Conservation (phyloP, 2,888 invertebrate species). For the Buathra laborator region DNA sequence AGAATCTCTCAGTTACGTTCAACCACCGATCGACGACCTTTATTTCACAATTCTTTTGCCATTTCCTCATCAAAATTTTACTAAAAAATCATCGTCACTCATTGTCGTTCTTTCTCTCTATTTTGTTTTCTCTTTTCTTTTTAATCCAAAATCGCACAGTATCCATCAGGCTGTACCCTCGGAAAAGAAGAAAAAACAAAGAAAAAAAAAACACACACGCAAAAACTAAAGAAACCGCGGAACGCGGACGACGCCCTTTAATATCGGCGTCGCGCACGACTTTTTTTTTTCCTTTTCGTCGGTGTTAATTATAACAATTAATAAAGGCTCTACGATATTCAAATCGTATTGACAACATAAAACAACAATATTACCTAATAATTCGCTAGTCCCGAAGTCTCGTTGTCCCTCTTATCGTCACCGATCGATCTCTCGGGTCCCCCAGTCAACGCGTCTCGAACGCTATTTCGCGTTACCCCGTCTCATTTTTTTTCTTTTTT, state of each 20-base stretch:
- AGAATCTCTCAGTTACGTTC: slow-evolving; percentile 37
- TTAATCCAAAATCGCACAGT: slow-evolving; percentile 55
- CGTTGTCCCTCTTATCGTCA: slow-evolving; percentile 39
- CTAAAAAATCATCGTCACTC: slow-evolving; percentile 34
- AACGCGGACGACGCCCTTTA: slow-evolving; percentile 56
- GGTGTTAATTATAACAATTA: slow-evolving; percentile 78
- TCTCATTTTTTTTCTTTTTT: slow-evolving; percentile 17
- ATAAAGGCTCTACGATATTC: slow-evolving; percentile 79
- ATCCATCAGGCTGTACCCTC: slow-evolving; percentile 46
- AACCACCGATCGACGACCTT: slow-evolving; percentile 20
- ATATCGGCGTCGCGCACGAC: slow-evolving; percentile 62
- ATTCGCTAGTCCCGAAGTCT: slow-evolving; percentile 75
- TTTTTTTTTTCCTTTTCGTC: slow-evolving; percentile 31
- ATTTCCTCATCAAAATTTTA: slow-evolving; percentile 12
- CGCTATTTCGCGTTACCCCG: not conserved
- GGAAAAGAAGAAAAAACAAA: slow-evolving; percentile 56
- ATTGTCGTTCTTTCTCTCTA: slow-evolving; percentile 42
- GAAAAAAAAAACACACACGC: slow-evolving; percentile 43
- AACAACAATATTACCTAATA: slow-evolving; percentile 82
- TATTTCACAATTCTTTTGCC: not conserved
- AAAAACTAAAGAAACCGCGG: slow-evolving; percentile 62
- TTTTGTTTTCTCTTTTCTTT: slow-evolving; percentile 35
- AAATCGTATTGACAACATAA: slow-evolving; percentile 80
- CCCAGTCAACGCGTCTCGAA: not conserved
- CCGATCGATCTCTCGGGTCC: slow-evolving; percentile 39